Conservation (phyloP, 2,797 vertebrate species). For the Nasua narica region DNA sequence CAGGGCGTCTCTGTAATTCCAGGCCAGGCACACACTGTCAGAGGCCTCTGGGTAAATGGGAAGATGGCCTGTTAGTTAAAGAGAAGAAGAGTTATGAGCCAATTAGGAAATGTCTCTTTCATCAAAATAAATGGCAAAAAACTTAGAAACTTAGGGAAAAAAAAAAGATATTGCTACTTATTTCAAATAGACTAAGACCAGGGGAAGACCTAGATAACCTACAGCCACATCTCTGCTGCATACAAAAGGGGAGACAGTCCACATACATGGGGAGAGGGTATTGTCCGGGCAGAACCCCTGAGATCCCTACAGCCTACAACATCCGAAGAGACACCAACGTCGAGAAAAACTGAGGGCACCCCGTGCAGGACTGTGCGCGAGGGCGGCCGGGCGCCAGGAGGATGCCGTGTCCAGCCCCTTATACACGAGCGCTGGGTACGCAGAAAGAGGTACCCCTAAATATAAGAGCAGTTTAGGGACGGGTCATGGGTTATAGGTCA, state of each 20-base stretch:
- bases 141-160: not conserved
- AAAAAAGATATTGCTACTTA: not conserved
- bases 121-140: not conserved
- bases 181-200: not conserved
- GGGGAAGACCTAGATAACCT: not conserved
- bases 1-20: slow-evolving; percentile 91
- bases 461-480: not conserved
- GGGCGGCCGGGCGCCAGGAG: not conserved
- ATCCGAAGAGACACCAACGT: not conserved
- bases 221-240: not conserved
- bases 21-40: slow-evolving; percentile 87
- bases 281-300: not conserved
- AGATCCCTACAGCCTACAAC: not conserved
- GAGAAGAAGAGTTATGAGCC: slow-evolving; percentile 43
- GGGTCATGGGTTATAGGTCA: not conserved
- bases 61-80: slow-evolving; percentile 88
- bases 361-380: not conserved
- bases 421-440: not conserved
- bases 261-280: not conserved
- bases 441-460: not conserved
- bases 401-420: not conserved
- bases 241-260: not conserved
- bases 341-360: not conserved
- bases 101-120: slow-evolving; percentile 8
- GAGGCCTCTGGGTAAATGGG: slow-evolving; percentile 90